Evolutionary conservation across 1,140 invertebrate genomes (phyloP).

Genomic region (Adoxophyes honmai): DNA sequence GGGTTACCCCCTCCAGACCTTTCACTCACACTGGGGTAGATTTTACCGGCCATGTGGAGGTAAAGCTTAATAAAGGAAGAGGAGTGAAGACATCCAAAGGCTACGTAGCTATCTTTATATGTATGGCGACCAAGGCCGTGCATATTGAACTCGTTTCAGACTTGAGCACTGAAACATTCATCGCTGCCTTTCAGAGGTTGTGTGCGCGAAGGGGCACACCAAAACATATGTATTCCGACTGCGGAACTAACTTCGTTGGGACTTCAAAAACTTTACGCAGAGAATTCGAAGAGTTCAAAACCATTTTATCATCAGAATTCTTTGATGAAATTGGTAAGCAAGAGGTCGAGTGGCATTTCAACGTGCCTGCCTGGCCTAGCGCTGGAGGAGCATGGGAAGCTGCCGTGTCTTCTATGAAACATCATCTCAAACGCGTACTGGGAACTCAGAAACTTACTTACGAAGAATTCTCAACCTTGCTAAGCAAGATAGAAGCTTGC

Average conservation of each 20-base stretch:
- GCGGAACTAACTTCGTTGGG: slow-evolving; percentile 49
- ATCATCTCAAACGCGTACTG: slow-evolving; percentile 51
- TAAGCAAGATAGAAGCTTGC: slow-evolving; percentile 38
- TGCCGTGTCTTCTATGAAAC: neutral
- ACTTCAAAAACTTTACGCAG: slow-evolving; percentile 29
- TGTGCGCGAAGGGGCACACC: slow-evolving; percentile 29
- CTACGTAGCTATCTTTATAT: slow-evolving; percentile 44
- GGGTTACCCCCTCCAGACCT: slow-evolving; percentile 18
- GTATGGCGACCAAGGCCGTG: slow-evolving; percentile 39
- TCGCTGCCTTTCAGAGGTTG: slow-evolving; percentile 41
- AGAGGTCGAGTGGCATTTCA: neutral
- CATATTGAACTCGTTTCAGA: slow-evolving; percentile 42
- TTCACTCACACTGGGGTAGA: slow-evolving; percentile 28
- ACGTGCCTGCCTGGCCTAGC: neutral
- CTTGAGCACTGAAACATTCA: slow-evolving; percentile 35
- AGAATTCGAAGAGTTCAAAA: slow-evolving; percentile 1
- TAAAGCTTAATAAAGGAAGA: slow-evolving; percentile 27
- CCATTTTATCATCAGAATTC: neutral
- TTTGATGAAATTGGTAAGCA: slow-evolving; percentile 23
- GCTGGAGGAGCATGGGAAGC: neutral
- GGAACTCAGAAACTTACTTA: slow-evolving; percentile 21
- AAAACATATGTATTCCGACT: slow-evolving; percentile 35
- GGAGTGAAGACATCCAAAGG: slow-evolving; percentile 23
- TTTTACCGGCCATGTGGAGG: slow-evolving; percentile 22
- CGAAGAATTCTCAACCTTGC: slow-evolving; percentile 30